These are phyloP conservation scores for Syrphus vitripennis DNA, from an alignment of 2,888 invertebrate genomes.

Conservation along the genomic window DNA sequence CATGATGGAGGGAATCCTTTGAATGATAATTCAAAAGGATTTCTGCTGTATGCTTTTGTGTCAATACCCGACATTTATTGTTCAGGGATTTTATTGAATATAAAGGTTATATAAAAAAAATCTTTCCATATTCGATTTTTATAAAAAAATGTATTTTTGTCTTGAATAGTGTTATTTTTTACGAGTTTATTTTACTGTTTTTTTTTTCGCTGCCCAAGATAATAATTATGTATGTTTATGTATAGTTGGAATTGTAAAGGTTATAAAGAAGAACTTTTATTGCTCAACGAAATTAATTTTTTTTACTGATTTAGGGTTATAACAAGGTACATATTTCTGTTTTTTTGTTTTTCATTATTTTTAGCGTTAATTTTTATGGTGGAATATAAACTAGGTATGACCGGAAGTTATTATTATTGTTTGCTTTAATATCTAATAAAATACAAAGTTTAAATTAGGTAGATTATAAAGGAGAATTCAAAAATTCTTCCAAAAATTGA, in stretches of 20 bases:
- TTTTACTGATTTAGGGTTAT: background rate
- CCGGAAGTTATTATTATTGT: background rate
- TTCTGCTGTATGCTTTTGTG: background rate
- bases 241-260: background rate
- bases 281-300: background rate
- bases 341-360: background rate
- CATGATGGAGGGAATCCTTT: background rate
- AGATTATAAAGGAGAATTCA: no score
- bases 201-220: no score
- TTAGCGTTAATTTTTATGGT: background rate
- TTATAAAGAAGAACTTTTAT: background rate
- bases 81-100: background rate
- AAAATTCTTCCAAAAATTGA: no score
- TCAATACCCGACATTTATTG: background rate
- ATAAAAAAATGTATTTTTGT: background rate
- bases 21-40: background rate
- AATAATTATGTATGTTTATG: conserved; percentile 5
- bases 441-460: background rate
- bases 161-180: background rate
- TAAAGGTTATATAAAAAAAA: background rate
- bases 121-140: background rate
- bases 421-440: background rate
- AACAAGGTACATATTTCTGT: background rate
- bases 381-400: background rate
- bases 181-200: background rate